Evolutionary conservation across 2,797 vertebrate genomes (phyloP).

Genomic region (Babyrousa celebensis): DNA sequence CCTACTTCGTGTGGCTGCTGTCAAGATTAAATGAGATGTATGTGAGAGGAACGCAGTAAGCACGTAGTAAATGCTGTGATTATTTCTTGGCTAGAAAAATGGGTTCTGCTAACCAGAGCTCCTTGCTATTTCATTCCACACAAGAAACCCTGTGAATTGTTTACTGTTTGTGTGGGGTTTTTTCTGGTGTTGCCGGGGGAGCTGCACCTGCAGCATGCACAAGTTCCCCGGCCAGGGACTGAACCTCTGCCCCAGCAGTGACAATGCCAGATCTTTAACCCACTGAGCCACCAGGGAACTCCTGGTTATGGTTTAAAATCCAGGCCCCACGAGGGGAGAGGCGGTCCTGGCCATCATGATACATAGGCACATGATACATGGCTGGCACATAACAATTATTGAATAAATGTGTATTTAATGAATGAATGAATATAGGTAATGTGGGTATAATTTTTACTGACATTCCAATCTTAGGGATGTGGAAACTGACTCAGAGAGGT

Average conservation of each 20-base stretch:
- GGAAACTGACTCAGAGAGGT: conserved; percentile 6
- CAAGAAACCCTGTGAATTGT: no score
- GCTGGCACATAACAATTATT: neutral
- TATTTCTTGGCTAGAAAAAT: neutral
- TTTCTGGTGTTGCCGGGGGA: no score
- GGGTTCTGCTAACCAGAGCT: neutral
- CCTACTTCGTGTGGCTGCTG: neutral
- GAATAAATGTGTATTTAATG: neutral
- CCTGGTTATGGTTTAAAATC: neutral
- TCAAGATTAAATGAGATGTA: neutral
- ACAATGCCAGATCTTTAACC: no score
- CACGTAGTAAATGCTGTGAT: neutral
- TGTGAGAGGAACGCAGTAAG: neutral
- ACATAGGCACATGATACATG: neutral
- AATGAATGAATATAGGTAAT: neutral
- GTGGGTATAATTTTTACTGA: conserved; percentile 27
- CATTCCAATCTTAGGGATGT: conserved; percentile 13
- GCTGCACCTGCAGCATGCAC: no score
- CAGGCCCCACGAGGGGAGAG: neutral
- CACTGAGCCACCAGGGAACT: no score
- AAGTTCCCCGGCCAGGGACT: no score
- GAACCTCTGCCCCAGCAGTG: no score
- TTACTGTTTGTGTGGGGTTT: no score
- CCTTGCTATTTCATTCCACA: neutral
- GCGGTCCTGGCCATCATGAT: neutral